Conservation (phyloP, 35 echinoderm and acorn worm species). For the Anneissia japonica region DNA sequence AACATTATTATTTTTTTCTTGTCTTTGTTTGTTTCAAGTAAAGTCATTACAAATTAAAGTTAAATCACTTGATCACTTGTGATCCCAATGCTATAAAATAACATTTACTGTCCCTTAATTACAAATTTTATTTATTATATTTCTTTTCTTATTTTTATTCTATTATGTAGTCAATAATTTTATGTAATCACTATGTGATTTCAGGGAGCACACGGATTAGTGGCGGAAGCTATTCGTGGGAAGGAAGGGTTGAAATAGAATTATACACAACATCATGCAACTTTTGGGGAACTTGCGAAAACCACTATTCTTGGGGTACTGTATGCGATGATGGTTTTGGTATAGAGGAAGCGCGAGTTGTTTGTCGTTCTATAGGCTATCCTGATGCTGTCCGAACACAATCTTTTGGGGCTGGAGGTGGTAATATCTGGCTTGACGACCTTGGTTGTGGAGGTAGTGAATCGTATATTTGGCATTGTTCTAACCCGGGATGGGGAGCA, state of each 20-base stretch:
- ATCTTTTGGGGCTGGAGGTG: conserved; percentile 18
- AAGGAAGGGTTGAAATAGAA: neutral
- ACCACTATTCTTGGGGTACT: neutral
- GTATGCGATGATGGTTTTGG: neutral
- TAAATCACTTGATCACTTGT: too few relatives aligned
- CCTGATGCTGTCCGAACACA: neutral
- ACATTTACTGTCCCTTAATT: too few relatives aligned
- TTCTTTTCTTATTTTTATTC: too few relatives aligned
- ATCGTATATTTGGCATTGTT: neutral
- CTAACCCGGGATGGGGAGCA: conserved; percentile 6
- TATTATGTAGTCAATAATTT: too few relatives aligned
- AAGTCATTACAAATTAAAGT: too few relatives aligned
- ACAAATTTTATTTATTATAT: too few relatives aligned
- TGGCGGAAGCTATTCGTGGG: neutral
- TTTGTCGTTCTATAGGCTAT: neutral
- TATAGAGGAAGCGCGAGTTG: neutral
- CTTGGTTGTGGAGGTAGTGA: conserved; percentile 16
- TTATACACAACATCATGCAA: neutral
- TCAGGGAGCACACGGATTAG: neutral
- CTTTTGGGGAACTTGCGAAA: neutral
- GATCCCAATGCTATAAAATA: too few relatives aligned
- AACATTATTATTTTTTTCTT: too few relatives aligned
- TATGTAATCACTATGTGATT: too few relatives aligned
- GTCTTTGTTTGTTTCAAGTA: too few relatives aligned
- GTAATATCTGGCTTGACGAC: conserved; percentile 23